Evolutionary conservation across 2,888 invertebrate species (phyloP), one percentile per base, ranked within the genome.

Genomic region (Eupithecia centaureata): DNA sequence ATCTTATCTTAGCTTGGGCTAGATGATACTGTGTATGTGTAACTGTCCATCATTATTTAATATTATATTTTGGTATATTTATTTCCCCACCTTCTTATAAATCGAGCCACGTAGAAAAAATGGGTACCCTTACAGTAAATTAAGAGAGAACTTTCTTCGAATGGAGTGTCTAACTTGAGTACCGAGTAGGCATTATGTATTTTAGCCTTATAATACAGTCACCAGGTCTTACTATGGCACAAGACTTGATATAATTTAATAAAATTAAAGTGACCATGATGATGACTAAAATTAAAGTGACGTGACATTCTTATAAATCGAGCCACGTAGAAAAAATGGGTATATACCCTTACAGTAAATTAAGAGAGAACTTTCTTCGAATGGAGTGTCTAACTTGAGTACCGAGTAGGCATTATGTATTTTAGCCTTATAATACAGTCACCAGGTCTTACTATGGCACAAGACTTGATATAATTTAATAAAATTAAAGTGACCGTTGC

Each of bases 181-280:
- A 73, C 54, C 61, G 52, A 52, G 68, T 64, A 70, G 67, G 68
- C 63, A 70, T 75, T 72, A 72, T 71, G 71, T 71, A 65, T 75
- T 75, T 70, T 63, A 68, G 67, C 28, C 65, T 52, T 59, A 63
- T 57, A 65, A 5, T 35, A 22, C 60, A 68, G 51, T 51, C n/a
- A 4, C 2, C 27, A 25, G 7, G 18, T 10, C 5, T 18, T 18
- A 18, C 13, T 58, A 4, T 42, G 61, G 58, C 64, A 38, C 52
- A 25, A n/a, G n/a, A n/a, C n/a, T n/a, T n/a, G n/a, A n/a, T n/a
- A n/a, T n/a, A n/a, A n/a, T n/a, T n/a, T n/a, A n/a, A n/a, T n/a
- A n/a, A n/a, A n/a, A n/a, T n/a, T n/a, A n/a, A n/a, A n/a, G n/a
- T n/a, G n/a, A n/a, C n/a, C n/a, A n/a, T n/a, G n/a, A n/a, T n/a